Conservation (phyloP, 2,113 vertebrate genomes). For the Ailuropoda melanoleuca region DNA sequence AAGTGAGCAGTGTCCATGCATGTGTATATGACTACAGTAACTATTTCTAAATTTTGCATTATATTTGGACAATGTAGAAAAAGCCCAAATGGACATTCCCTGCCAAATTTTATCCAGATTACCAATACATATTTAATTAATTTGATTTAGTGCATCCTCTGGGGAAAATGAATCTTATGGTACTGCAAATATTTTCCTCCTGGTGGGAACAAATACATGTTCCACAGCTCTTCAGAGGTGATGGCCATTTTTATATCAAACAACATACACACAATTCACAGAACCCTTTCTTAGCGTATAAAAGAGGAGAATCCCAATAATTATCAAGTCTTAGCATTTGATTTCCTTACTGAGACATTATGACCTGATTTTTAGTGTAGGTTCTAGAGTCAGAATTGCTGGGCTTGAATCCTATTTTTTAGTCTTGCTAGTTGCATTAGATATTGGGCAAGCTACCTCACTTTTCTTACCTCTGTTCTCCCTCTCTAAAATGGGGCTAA, state of each 20-base stretch:
- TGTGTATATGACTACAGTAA: background rate
- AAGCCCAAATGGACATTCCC: background rate
- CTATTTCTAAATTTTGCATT: slow-evolving; percentile 9
- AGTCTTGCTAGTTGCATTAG: background rate
- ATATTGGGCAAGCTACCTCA: background rate
- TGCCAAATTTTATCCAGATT: background rate
- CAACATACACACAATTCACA: background rate
- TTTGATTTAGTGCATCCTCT: background rate
- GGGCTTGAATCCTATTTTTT: background rate
- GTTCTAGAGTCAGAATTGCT: background rate
- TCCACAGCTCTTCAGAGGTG: background rate
- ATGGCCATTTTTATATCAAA: background rate
- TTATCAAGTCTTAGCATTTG: background rate
- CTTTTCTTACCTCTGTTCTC: background rate
- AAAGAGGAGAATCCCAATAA: background rate
- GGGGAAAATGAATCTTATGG: background rate
- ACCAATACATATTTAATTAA: background rate
- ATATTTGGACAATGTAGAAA: background rate
- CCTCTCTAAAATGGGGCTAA: background rate
- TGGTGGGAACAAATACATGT: background rate
- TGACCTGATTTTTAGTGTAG: background rate
- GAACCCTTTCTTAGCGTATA: background rate
- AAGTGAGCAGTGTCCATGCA: background rate
- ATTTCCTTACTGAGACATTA: background rate
- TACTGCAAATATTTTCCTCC: background rate